A percentile compares a stretch with the other conserved stretches of the same genome.
Evolutionary conservation across 2,797 vertebrate genomes (phyloP).

Genomic region (Limosa lapponica): DNA sequence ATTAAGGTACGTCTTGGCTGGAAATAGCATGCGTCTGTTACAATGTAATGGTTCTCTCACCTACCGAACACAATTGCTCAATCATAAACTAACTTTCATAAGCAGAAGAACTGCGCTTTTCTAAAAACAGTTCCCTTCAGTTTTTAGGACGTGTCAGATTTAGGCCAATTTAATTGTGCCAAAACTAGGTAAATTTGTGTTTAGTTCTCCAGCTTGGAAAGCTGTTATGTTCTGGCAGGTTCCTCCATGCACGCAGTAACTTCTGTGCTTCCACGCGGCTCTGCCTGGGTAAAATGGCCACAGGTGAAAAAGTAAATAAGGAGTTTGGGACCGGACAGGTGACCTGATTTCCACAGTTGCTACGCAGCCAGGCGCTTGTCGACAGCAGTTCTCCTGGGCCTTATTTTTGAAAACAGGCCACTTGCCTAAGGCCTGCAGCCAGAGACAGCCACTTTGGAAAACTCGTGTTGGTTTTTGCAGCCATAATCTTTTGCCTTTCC

Average conservation of each 20-base stretch:
- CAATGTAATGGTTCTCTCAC: neutral
- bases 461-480: neutral
- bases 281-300: neutral
- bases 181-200: neutral
- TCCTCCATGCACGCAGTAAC: neutral
- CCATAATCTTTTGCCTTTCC: neutral
- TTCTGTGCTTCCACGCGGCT: neutral
- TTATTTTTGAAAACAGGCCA: neutral
- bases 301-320: neutral
- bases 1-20: neutral
- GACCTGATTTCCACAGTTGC: neutral
- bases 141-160: neutral
- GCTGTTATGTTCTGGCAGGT: neutral
- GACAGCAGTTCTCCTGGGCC: neutral
- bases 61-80: neutral
- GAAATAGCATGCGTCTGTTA: neutral
- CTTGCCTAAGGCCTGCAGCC: neutral
- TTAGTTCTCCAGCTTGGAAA: neutral
- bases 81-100: neutral
- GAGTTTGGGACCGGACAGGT: neutral
- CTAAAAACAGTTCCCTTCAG: neutral
- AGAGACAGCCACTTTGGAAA: neutral
- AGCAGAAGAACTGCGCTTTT: neutral
- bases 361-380: neutral
- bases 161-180: neutral